These are phyloP conservation scores for Chaetorhynchus papuensis DNA, from an alignment of 2,113 vertebrate genomes.

Conservation along the genomic window DNA sequence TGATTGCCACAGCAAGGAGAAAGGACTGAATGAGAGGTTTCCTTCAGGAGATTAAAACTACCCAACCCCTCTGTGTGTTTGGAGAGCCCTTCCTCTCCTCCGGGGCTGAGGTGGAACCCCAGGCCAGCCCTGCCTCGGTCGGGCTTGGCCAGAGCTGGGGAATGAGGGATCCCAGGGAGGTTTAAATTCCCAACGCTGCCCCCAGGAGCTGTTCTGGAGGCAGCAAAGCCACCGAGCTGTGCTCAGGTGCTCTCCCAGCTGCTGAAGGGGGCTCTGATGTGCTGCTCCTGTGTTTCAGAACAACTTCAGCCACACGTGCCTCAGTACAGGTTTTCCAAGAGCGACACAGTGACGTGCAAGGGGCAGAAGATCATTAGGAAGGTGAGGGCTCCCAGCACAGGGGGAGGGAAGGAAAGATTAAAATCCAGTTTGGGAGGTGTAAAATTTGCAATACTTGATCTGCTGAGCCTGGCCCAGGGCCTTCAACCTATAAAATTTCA, in stretches of 20 bases:
- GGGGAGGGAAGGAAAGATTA: neutral
- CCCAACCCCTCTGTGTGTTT: neutral
- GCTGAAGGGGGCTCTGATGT: neutral
- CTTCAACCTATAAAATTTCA: neutral
- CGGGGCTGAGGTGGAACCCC: neutral
- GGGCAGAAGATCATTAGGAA: constrained; percentile 93
- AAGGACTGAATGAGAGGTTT: neutral
- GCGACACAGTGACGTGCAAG: constrained; percentile 90
- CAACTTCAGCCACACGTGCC: constrained; percentile 71
- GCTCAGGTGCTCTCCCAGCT: neutral
- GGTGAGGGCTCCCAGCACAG: constrained; percentile 51
- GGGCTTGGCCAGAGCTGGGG: neutral
- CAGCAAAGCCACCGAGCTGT: neutral
- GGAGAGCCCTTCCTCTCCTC: neutral
- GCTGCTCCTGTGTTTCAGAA: neutral
- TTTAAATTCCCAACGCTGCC: neutral
- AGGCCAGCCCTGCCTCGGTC: neutral
- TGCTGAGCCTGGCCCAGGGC: neutral
- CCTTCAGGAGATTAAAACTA: neutral
- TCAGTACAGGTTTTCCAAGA: constrained; percentile 89
- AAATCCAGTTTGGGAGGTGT: neutral
- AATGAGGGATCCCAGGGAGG: neutral
- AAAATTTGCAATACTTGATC: neutral
- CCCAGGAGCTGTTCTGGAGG: neutral
- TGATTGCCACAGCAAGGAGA: neutral